Conservation (phyloP, 1,140 invertebrate genomes). For the Limonius californicus region DNA sequence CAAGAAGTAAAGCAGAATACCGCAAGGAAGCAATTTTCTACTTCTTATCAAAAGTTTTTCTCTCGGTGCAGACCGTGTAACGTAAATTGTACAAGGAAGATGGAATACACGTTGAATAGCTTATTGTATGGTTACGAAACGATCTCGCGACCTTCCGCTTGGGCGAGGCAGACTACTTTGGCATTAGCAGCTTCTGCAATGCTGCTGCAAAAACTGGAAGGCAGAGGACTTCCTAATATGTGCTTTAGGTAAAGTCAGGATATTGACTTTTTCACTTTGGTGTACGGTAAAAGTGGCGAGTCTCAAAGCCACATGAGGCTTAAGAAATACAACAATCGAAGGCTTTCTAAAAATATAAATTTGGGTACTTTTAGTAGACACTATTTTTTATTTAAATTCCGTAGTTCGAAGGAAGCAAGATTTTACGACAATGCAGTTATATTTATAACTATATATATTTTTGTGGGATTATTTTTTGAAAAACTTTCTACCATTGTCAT, state of each 20-base stretch:
- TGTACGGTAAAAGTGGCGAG: too few species aligned
- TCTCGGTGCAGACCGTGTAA: background rate
- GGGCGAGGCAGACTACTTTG: background rate
- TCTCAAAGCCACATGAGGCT: too few species aligned
- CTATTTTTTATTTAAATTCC: too few species aligned
- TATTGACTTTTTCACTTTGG: background rate
- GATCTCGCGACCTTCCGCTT: constrained; percentile 1
- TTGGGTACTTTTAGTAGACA: too few species aligned
- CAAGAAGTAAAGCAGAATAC: background rate
- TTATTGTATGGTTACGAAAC: background rate
- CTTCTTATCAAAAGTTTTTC: background rate
- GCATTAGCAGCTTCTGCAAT: background rate
- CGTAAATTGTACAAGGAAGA: background rate
- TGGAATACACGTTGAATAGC: background rate
- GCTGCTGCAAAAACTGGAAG: background rate
- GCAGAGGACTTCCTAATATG: background rate
- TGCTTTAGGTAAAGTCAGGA: constrained; percentile 1
- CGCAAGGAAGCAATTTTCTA: background rate
- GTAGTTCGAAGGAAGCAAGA: too few species aligned
- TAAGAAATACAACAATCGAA: too few species aligned
- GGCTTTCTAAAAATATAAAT: too few species aligned
- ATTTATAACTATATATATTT: too few species aligned
- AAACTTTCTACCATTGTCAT: too few species aligned
- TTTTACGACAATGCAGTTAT: too few species aligned
- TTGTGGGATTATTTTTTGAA: too few species aligned